A percentile compares a stretch with the other conserved stretches of the same genome.
These are phyloP conservation scores for Euproctis similis DNA, from an alignment of 2,888 invertebrate genomes.

Conservation along the genomic window DNA sequence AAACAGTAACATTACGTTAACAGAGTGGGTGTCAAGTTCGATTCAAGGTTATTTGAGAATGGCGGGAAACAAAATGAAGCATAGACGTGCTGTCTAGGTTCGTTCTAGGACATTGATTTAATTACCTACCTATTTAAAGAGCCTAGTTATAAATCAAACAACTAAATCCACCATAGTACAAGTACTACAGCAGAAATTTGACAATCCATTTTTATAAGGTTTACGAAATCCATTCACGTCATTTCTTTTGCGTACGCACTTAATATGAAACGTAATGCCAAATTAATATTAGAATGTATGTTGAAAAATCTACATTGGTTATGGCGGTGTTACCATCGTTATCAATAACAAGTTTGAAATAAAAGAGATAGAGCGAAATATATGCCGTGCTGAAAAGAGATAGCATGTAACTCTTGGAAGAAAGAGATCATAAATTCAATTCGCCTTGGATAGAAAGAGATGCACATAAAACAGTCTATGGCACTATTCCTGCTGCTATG, in stretches of 20 bases:
- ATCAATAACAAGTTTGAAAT: slow-evolving; percentile 45
- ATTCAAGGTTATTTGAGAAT: slow-evolving; percentile 54
- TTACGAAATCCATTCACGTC: slow-evolving; percentile 2
- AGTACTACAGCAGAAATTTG: slow-evolving; percentile 11
- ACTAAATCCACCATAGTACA: no score
- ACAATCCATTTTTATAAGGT: slow-evolving; percentile 2
- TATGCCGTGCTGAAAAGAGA: slow-evolving; percentile 21
- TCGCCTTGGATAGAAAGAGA: slow-evolving; percentile 35
- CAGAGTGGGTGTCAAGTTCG: slow-evolving; percentile 49
- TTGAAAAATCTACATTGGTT: slow-evolving; percentile 17
- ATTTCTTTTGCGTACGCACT: neutral
- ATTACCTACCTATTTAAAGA: no score
- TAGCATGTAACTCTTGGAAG: slow-evolving; percentile 40
- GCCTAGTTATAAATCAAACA: no score
- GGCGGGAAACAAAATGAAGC: slow-evolving; percentile 59
- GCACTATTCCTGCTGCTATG: slow-evolving; percentile 42
- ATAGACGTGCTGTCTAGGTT: slow-evolving; percentile 46
- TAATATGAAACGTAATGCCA: no score
- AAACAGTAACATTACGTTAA: slow-evolving; percentile 43
- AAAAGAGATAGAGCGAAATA: slow-evolving; percentile 30
- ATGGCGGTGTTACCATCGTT: slow-evolving; percentile 26
- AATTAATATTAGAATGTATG: slow-evolving; percentile 28
- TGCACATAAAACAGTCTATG: slow-evolving; percentile 42
- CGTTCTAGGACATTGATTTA: slow-evolving; percentile 31
- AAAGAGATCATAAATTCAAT: slow-evolving; percentile 26